A percentile compares a stretch with the other conserved stretches of the same genome.
Evolutionary conservation across 2,113 vertebrate species (phyloP).

Genomic region (Sylvietta virens): DNA sequence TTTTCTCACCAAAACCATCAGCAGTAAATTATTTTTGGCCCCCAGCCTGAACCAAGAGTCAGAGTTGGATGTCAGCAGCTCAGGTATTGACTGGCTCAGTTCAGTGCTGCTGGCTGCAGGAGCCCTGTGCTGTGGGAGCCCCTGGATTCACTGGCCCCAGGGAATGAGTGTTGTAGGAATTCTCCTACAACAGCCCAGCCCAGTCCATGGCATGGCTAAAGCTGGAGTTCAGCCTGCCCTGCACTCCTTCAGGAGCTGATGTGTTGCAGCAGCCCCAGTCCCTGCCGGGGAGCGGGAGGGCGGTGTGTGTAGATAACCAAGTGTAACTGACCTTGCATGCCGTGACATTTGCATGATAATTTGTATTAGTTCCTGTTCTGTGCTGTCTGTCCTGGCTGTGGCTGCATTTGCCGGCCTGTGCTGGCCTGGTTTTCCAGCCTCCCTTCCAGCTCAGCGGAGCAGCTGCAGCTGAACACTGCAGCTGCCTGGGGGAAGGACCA

Average conservation of each 20-base stretch:
- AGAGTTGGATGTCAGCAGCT: background rate
- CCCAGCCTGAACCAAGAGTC: background rate
- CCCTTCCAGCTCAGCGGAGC: background rate
- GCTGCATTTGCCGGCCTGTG: background rate
- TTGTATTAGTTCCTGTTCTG: background rate
- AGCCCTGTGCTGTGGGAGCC: background rate
- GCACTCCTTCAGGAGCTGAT: background rate
- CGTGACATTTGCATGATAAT: constrained; percentile 4
- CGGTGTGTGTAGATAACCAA: background rate
- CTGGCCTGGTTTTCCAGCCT: background rate
- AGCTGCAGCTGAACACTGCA: background rate
- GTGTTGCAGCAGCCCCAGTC: background rate
- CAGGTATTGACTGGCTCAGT: background rate
- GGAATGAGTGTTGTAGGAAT: background rate
- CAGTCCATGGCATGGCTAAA: fast-evolving
- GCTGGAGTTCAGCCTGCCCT: background rate
- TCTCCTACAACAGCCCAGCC: too few species aligned
- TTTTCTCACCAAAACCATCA: background rate
- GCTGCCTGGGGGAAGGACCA: background rate
- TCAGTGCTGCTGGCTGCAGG: background rate
- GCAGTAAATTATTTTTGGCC: background rate
- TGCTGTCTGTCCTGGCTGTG: background rate
- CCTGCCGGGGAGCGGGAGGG: background rate
- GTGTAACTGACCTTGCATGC: constrained; percentile 40
- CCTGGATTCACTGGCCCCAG: background rate